Evolutionary conservation across 2,888 invertebrate species (phyloP).

Genomic region (Pseudococcus longispinus): DNA sequence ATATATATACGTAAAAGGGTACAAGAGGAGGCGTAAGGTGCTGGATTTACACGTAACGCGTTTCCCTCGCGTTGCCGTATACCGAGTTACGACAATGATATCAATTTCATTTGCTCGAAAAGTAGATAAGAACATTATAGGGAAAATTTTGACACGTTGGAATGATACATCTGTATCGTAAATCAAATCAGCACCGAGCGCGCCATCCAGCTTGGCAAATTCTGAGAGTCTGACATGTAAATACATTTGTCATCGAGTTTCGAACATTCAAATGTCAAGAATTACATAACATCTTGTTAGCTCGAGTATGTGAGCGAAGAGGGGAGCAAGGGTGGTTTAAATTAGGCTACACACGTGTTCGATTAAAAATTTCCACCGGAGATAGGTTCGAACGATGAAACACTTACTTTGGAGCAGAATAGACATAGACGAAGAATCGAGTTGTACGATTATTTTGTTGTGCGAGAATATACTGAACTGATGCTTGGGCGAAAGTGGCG

Average conservation of each 20-base stretch:
- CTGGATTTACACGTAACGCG: background rate
- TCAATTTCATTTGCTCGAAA: conserved; percentile 22
- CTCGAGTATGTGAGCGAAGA: background rate
- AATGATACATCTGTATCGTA: conserved; percentile 42
- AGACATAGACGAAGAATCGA: background rate
- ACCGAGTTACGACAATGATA: background rate
- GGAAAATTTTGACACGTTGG: conserved; percentile 10
- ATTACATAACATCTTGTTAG: background rate
- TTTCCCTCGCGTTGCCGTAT: background rate
- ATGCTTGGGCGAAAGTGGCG: too few relatives aligned
- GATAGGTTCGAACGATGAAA: too few relatives aligned
- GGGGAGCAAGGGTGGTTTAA: background rate
- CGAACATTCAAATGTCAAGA: background rate
- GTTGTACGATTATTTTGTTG: background rate
- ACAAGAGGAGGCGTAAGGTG: background rate
- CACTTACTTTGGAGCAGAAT: too few relatives aligned
- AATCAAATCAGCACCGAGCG: conserved; percentile 12
- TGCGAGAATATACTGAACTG: too few relatives aligned
- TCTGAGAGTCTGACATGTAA: background rate
- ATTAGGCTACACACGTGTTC: conserved; percentile 7
- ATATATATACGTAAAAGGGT: background rate
- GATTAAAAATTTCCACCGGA: background rate
- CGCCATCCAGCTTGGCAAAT: conserved; percentile 9
- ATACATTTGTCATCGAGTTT: conserved; percentile 15
- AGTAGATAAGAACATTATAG: conserved; percentile 27